These are phyloP conservation scores for Manis crassicaudata DNA, from an alignment of 2,797 vertebrate genomes.

Conservation along the genomic window DNA sequence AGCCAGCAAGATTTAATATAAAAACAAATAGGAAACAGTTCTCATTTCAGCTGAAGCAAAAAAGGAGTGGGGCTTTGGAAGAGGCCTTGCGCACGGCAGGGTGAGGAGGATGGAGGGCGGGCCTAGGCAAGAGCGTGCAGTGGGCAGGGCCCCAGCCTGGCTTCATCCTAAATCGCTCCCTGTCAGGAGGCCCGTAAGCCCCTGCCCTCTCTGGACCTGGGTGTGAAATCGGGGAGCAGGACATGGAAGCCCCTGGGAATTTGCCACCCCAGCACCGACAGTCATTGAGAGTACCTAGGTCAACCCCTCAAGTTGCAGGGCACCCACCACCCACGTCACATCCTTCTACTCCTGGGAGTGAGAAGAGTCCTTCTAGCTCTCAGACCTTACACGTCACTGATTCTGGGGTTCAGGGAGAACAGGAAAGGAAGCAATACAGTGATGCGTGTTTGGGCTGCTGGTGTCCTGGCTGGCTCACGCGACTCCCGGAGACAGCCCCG, in stretches of 20 bases:
- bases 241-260: background rate
- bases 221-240: background rate
- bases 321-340: accelerated
- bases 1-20: conserved; percentile 13
- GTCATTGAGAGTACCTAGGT: background rate
- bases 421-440: background rate
- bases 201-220: background rate
- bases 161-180: too few relatives aligned
- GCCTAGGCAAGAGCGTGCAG: background rate
- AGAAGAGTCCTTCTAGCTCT: background rate
- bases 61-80: background rate
- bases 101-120: too few relatives aligned
- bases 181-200: background rate
- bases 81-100: background rate
- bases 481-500: background rate
- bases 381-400: background rate
- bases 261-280: background rate
- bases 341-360: too few relatives aligned
- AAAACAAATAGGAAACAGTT: conserved; percentile 27
- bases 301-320: background rate
- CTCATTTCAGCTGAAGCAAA: background rate
- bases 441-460: background rate
- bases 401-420: background rate
- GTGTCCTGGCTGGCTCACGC: background rate
- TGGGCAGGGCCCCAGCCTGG: background rate